Evolutionary conservation across 2,797 vertebrate genomes (phyloP), one percentile per base, ranked within the genome.

Genomic region (Microchirus variegatus): DNA sequence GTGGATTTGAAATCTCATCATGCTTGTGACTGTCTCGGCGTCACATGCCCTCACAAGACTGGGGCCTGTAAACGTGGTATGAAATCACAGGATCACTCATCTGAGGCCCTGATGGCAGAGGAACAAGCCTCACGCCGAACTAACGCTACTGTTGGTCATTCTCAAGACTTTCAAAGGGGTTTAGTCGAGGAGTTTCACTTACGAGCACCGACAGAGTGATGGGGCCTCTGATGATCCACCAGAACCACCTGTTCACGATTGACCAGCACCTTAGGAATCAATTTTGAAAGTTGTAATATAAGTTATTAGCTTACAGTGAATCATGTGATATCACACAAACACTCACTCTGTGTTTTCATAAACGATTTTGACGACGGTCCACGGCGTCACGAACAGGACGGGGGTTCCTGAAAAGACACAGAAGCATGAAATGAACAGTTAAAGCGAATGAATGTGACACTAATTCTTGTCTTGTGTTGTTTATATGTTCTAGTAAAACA

Each of bases 191-290:
- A 50, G 37, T n/a, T 18, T 45, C 38, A 85, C 97, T 95, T 91
- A 98, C 97, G 57, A 90, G 68, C 57, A 98, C 89, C 35, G 95
- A 93, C 41, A 98, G 78, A 14, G 95, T 75, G 48, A 97, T 93
- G 0, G 97, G 96, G 53, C 95, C 96, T 76, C 92, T 87, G 60
- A 98, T 97, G 71, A 99, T 98, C 96, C 97, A 99, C 96, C 96
- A 98, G 85, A 96, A 95, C 80, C 87, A 89, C 80, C 82, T 92
- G 75, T 93, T 95, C 7, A 73, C 67, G 45, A 95, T 95, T 10
- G 63, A 83, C 97, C 97, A 99, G 87, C 97, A 99, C 63, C 97
- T 99, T 69, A 36, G 71, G 78, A 78, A 78, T 2, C n/a, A n/a
- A n/a, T n/a, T n/a, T n/a, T n/a, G n/a, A n/a, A n/a, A n/a, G n/a